These are phyloP conservation scores for Pollachius pollachius DNA, from an alignment of 2,113 vertebrate species.

Conservation along the genomic window DNA sequence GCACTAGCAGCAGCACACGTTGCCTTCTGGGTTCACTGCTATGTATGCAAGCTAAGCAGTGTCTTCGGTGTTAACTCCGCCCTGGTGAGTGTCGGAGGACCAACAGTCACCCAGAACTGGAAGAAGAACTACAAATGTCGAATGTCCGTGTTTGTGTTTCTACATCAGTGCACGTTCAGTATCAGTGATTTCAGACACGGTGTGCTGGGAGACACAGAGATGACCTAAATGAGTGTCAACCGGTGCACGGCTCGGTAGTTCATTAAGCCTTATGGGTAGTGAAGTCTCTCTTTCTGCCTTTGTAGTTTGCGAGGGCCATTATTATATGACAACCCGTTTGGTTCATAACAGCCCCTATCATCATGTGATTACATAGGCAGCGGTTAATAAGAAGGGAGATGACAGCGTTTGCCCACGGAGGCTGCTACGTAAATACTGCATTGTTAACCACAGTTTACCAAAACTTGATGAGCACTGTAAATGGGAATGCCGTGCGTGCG, in stretches of 20 bases:
- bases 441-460: neutral
- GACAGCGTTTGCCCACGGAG: neutral
- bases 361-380: neutral
- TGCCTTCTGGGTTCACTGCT: too few species aligned
- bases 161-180: too few species aligned
- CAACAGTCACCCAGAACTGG: too few species aligned
- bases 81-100: too few species aligned
- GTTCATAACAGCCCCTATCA: neutral
- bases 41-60: too few species aligned
- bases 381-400: neutral
- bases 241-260: too few species aligned
- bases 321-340: neutral
- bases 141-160: too few species aligned
- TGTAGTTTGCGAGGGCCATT: neutral
- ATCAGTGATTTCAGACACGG: too few species aligned
- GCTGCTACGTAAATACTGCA: neutral
- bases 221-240: neutral
- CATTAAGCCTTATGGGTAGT: neutral
- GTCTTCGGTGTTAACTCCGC: too few species aligned
- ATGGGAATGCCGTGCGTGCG: neutral
- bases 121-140: too few species aligned
- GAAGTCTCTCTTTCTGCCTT: constrained; percentile 1
- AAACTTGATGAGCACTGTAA: neutral
- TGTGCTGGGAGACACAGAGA: neutral
- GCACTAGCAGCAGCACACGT: neutral